Evolutionary conservation across 2,113 vertebrate genomes (phyloP).

Genomic region (Eurystomus gularis): DNA sequence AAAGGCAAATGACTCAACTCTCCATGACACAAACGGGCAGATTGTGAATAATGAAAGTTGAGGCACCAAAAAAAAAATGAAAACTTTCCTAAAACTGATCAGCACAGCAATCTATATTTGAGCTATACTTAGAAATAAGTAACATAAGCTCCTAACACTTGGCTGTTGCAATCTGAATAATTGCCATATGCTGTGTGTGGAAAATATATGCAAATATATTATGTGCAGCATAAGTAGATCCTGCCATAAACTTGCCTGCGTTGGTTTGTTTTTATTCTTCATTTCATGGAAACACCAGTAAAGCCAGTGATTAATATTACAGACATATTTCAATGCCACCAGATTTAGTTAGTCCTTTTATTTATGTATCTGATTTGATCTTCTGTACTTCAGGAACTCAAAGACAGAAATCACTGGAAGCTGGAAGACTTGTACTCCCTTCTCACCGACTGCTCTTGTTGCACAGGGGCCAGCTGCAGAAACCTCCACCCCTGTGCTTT

Average conservation of each 20-base stretch:
- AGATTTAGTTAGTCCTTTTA: not conserved
- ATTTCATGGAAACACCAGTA: not conserved
- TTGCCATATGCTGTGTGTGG: constrained; percentile 17
- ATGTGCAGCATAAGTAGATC: not conserved
- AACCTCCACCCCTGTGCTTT: not conserved
- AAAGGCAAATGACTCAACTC: not conserved
- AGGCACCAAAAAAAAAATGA: not conserved
- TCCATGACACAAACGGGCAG: not conserved
- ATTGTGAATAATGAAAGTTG: not conserved
- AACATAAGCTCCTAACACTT: not conserved
- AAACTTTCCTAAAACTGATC: not conserved
- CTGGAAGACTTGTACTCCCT: not conserved
- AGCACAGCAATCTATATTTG: not conserved
- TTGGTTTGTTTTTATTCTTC: not conserved
- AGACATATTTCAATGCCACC: not conserved
- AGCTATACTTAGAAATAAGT: not conserved
- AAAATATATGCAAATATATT: constrained; percentile 40
- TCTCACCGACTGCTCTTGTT: not conserved
- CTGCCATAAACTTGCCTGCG: not conserved
- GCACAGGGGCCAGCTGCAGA: not conserved
- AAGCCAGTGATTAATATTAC: not conserved
- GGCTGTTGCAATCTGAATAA: constrained; percentile 1
- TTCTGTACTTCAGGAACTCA: not conserved
- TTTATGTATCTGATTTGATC: not conserved
- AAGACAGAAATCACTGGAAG: not conserved